Conservation (phyloP, 2,888 invertebrate species). For the Thumatha senex region DNA sequence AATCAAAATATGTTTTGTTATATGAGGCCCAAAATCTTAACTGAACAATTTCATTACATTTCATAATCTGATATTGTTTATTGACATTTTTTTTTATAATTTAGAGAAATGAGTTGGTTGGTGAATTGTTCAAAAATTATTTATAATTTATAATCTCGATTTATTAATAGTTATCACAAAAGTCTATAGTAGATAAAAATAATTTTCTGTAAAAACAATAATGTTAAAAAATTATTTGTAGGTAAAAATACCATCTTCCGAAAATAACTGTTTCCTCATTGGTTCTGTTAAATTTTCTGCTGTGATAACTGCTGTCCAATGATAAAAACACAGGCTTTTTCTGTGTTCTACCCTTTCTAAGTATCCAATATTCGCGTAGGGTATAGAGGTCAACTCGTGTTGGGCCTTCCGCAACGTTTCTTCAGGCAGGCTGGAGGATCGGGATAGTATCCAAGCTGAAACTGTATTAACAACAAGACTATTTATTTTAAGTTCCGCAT, state of each 20-base stretch:
- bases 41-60: no score
- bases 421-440: slow-evolving; percentile 42
- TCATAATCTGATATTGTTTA: no score
- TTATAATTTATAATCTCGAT: no score
- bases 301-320: slow-evolving; percentile 69
- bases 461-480: slow-evolving; percentile 41
- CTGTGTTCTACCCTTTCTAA: slow-evolving; percentile 58
- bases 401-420: slow-evolving; percentile 43
- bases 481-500: no score
- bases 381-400: slow-evolving; percentile 51
- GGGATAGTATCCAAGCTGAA: slow-evolving; percentile 69
- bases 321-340: slow-evolving; percentile 41
- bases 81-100: no score
- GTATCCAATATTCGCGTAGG: slow-evolving; percentile 53
- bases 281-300: slow-evolving; percentile 38
- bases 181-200: neutral
- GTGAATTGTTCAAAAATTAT: no score
- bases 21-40: no score
- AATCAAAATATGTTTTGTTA: no score
- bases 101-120: no score
- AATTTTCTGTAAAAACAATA: neutral
- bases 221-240: neutral
- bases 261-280: neutral
- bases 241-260: neutral
- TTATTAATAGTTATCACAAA: neutral